These are phyloP conservation scores for Zophobas atratus DNA, from an alignment of 1,140 invertebrate species.

Conservation along the genomic window DNA sequence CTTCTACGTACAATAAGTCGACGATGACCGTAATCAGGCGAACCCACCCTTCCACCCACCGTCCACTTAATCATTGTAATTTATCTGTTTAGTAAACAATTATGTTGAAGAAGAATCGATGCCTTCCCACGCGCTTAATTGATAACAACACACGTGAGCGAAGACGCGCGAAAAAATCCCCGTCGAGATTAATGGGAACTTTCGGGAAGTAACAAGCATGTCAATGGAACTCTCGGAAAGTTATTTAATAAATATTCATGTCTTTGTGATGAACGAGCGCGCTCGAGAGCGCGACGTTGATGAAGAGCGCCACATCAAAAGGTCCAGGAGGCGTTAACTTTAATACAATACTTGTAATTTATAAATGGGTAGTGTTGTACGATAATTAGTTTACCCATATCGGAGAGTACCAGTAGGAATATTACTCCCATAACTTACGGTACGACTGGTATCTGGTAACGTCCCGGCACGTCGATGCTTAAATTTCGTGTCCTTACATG, in stretches of 20 bases:
- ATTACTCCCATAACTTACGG: slow-evolving; percentile 40
- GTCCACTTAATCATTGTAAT: slow-evolving; percentile 35
- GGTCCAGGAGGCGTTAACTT: slow-evolving; percentile 43
- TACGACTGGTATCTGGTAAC: slow-evolving; percentile 7
- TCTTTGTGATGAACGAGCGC: slow-evolving; percentile 33
- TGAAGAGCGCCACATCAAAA: slow-evolving; percentile 35
- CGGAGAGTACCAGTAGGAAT: slow-evolving; percentile 44
- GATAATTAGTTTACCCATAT: slow-evolving; percentile 48
- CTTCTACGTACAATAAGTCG: slow-evolving; percentile 22
- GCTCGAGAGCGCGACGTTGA: slow-evolving; percentile 27
- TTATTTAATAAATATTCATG: slow-evolving; percentile 44
- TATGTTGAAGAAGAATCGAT: slow-evolving; percentile 28
- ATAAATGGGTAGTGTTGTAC: slow-evolving; percentile 37
- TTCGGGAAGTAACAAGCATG: slow-evolving; percentile 38
- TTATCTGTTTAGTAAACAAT: slow-evolving; percentile 39
- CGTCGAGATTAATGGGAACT: slow-evolving; percentile 23
- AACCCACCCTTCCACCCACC: slow-evolving; percentile 27
- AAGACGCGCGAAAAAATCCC: neutral
- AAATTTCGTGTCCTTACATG: slow-evolving; percentile 46
- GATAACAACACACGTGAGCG: slow-evolving; percentile 11
- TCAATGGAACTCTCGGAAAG: slow-evolving; percentile 6
- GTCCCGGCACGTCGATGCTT: slow-evolving; percentile 10
- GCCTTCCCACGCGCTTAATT: slow-evolving; percentile 23
- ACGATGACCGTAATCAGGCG: slow-evolving; percentile 3
- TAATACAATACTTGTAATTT: slow-evolving; percentile 47